These are phyloP conservation scores for Cremastinae sp. DNA, from an alignment of 2,888 invertebrate species.

Conservation along the genomic window DNA sequence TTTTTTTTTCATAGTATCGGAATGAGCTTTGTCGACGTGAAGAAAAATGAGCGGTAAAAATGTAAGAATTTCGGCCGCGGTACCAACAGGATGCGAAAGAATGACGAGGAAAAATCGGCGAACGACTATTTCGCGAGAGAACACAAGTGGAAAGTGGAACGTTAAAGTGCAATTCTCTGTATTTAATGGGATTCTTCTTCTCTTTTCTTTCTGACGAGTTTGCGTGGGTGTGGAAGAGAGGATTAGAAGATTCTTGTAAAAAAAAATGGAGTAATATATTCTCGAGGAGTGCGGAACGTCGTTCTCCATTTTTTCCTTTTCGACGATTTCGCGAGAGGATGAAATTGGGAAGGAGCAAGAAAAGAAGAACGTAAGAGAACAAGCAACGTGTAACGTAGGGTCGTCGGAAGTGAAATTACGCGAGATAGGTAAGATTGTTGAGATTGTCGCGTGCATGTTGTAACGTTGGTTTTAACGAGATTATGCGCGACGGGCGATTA, in stretches of 20 bases:
- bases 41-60: background rate
- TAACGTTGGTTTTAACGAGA: constrained; percentile 45
- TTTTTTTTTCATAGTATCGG: background rate
- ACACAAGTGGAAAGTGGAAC: background rate
- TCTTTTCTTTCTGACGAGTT: background rate
- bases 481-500: constrained; percentile 56
- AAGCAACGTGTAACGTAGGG: constrained; percentile 24
- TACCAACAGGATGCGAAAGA: constrained; percentile 9
- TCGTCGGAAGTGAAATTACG: constrained; percentile 33
- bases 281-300: too few relatives aligned
- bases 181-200: background rate
- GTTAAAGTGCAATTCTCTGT: too few relatives aligned
- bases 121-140: constrained; percentile 8
- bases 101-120: background rate
- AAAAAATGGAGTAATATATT: constrained; percentile 7
- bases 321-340: constrained; percentile 21
- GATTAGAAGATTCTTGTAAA: constrained; percentile 16
- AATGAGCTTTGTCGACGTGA: constrained; percentile 21
- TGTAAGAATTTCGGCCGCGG: too few relatives aligned
- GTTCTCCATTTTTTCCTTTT: background rate
- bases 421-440: constrained; percentile 40
- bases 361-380: constrained; percentile 4
- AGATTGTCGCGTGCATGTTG: constrained; percentile 46
- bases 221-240: constrained; percentile 19
- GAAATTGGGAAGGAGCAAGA: constrained; percentile 10